Evolutionary conservation across 2,888 invertebrate species (phyloP), one percentile per base, ranked within the genome.

Genomic region (Gastrophysa polygoni): DNA sequence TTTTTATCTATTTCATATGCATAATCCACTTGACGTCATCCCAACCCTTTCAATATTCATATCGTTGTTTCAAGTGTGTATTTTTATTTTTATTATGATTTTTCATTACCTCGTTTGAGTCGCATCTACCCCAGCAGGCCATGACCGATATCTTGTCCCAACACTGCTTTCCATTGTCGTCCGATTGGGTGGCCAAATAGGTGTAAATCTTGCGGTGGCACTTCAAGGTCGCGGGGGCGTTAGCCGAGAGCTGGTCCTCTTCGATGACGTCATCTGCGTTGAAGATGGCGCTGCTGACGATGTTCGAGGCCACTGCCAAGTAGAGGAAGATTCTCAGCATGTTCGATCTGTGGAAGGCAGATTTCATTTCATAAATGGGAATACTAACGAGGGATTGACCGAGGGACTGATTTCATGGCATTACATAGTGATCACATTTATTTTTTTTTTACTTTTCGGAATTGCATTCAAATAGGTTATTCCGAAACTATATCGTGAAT

Each of bases 91-190:
- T 24, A 5, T 7, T 24, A 5, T 7, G 24, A 24, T 5, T 24
- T 24, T 24, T 3, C 24, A 3, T 77, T 78, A 93, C 93, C 85
- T 93, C 92, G 77, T 90, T 90, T 0, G 93, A 91, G 77, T 92
- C 92, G 75, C 93, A 94, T 52, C 91, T 83, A 16, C 93, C 93
- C 85, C 91, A 92, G 77, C 93, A 93, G 0, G 91, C 89, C 77
- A 89, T 87, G 0, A 92, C 91, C 38, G 88, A 87, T 10, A 93
- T 85, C 55, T 84, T 83, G 73, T 91, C 93, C 88, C 90, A 91
- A 77, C 93, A 93, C 61, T 86, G 85, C 11, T 86, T 85, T 0
- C 91, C 91, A 24, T 83, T 83, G 21, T 82, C 83, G 71, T 90
- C 89, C 0, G 82, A 78, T 72, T 88, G 89, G 5, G 87, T 86